Conservation (phyloP, 2,888 invertebrate species). For the Sesamia inferens region DNA sequence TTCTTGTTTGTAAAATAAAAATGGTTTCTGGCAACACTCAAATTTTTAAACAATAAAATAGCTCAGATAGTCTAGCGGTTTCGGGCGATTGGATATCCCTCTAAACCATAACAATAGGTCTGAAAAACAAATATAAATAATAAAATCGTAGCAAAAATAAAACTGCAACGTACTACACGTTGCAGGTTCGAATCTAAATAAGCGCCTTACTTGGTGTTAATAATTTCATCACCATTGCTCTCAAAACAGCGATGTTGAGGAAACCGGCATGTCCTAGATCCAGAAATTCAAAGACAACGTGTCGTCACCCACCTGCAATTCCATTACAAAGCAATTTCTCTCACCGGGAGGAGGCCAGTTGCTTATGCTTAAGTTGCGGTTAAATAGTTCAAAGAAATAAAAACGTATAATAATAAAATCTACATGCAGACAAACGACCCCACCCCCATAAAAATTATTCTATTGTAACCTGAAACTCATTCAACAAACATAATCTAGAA, state of each 20-base stretch:
- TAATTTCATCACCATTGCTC: background rate
- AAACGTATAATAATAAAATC: background rate
- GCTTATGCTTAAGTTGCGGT: background rate
- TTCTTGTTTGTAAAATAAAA: too few species aligned
- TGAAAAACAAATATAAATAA: too few species aligned
- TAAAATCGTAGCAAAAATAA: too few species aligned
- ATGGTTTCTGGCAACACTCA: too few species aligned
- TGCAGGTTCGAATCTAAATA: background rate
- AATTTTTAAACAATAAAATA: too few species aligned
- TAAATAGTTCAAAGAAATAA: conserved; percentile 2
- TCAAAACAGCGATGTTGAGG: background rate
- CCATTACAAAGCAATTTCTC: background rate
- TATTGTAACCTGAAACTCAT: conserved; percentile 49
- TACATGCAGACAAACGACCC: background rate
- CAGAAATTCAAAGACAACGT: background rate
- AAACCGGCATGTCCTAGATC: background rate
- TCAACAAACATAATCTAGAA: conserved; percentile 54
- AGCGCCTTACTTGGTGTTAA: background rate
- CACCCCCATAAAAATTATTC: conserved; percentile 4
- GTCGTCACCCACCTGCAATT: background rate
- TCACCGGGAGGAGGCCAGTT: background rate
- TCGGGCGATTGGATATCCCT: too few species aligned
- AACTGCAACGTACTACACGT: too few species aligned
- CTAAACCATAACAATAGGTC: too few species aligned
- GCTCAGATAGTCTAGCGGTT: too few species aligned